Conservation (phyloP, 2,113 vertebrate species). For the Oriolus oriolus region DNA sequence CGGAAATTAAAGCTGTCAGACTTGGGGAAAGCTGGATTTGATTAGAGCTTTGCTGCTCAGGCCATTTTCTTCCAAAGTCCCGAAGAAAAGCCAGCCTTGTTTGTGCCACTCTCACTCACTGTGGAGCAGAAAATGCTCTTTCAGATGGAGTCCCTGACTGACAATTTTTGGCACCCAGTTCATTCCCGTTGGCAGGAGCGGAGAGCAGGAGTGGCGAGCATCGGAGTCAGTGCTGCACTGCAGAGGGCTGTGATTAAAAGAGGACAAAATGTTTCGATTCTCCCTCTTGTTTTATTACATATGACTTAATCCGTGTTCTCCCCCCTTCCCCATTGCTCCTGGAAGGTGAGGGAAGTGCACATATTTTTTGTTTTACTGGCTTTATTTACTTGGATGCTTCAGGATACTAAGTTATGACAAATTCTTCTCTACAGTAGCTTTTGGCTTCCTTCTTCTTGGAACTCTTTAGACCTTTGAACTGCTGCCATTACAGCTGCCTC, state of each 20-base stretch:
- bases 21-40: background rate
- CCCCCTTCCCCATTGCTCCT: background rate
- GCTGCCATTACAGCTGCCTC: slow-evolving; percentile 62
- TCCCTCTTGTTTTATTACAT: background rate
- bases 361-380: background rate
- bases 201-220: background rate
- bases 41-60: background rate
- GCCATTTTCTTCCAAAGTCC: background rate
- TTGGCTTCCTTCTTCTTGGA: slow-evolving; percentile 54
- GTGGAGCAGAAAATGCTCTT: background rate
- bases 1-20: background rate
- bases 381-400: slow-evolving; percentile 44
- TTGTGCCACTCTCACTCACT: background rate
- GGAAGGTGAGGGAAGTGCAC: background rate
- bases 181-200: background rate
- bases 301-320: background rate
- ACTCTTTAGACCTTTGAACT: slow-evolving; percentile 60
- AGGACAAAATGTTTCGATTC: background rate
- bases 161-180: background rate
- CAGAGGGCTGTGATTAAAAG: background rate
- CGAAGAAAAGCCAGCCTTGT: background rate
- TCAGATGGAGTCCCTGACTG: background rate
- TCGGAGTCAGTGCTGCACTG: background rate
- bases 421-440: slow-evolving; percentile 52
- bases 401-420: slow-evolving; percentile 40